Base-by-base conservation (phyloP, 2,888 invertebrate genomes). In the Andrena fulva region DNA sequence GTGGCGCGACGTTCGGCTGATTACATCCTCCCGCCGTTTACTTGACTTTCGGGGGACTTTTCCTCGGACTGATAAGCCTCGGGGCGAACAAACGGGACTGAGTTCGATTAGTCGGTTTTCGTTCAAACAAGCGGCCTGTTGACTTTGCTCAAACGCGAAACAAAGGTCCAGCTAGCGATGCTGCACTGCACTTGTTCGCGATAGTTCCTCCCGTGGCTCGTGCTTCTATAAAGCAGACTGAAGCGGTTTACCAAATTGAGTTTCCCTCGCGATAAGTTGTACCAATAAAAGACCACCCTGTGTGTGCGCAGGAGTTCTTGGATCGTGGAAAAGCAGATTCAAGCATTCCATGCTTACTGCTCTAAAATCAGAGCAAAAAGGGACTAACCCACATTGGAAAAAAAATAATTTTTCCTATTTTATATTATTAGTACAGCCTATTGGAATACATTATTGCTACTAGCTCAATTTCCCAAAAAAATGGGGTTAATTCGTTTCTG, bases 21-120 rank as follows among this genome's bases (percentile, higher is more conserved):
- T 76, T 81, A 69, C 77, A 66, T 78, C 56, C 60, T 71, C 59
- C 74, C 63, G 77, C 78, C 63, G 78, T 78, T 78, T 63, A 20
- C 60, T 83, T 31, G 71, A 82, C 68, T 67, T 82, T 64, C 56
- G 54, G 20, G 35, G 54, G 70, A 67, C 70, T 56, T 50, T 81
- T 82, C 73, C 69, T 56, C 52, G 60, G 69, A 29, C 69, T 78
- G 72, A 69, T 60, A 27, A 80, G 60, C 56, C 62, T 31, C 60
- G 35, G 27, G 68, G 56, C 16, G 33, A 63, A 67, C 27, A 64
- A 52, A 50, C 12, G n/a, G 31, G 56, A 66, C 48, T 10, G n/a
- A 59, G 56, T 29, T 35, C 33, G 77, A 72, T 72, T 50, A n/a
- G n/a, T 50, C 27, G 20, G 20, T 52, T 29, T 24, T 6, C 24